phyloP scores from a whole-genome alignment of 2,888 invertebrate species.

The Apotomis capreana region DNA sequence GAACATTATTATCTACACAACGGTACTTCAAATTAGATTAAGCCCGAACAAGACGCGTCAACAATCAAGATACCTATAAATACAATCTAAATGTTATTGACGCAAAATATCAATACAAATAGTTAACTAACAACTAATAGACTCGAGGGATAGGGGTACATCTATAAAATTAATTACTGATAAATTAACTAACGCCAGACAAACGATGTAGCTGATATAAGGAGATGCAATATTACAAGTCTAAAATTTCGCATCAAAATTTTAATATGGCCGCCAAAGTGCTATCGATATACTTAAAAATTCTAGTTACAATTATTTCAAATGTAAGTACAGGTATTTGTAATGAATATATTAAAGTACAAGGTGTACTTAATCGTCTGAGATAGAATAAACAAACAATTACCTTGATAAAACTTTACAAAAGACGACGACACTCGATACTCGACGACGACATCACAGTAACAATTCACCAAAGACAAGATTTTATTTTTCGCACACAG shows the following conservation, averaged over 20 bases:
- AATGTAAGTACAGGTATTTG: slow-evolving; percentile 39
- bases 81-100: slow-evolving; percentile 41
- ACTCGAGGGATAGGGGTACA: neutral
- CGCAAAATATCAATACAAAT: slow-evolving; percentile 38
- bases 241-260: slow-evolving; percentile 60
- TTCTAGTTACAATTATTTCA: slow-evolving; percentile 34
- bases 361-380: slow-evolving; percentile 16
- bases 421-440: slow-evolving; percentile 81
- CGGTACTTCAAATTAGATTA: slow-evolving; percentile 46
- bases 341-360: neutral
- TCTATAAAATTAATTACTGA: slow-evolving; percentile 1
- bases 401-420: slow-evolving; percentile 81
- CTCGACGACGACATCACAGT: slow-evolving; percentile 80
- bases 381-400: slow-evolving; percentile 50
- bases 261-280: slow-evolving; percentile 76
- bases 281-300: slow-evolving; percentile 30
- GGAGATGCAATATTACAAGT: slow-evolving; percentile 46
- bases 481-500: slow-evolving; percentile 11
- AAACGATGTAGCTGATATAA: slow-evolving; percentile 30
- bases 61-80: slow-evolving; percentile 61
- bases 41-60: slow-evolving; percentile 73
- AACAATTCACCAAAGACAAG: slow-evolving; percentile 51
- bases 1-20: slow-evolving; percentile 48
- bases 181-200: neutral
- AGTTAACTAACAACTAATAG: slow-evolving; percentile 47